These are phyloP conservation scores for Cliona cf. orientalis DNA, from an alignment of 37 sponge, comb jelly and placozoan species.

Conservation along the genomic window DNA sequence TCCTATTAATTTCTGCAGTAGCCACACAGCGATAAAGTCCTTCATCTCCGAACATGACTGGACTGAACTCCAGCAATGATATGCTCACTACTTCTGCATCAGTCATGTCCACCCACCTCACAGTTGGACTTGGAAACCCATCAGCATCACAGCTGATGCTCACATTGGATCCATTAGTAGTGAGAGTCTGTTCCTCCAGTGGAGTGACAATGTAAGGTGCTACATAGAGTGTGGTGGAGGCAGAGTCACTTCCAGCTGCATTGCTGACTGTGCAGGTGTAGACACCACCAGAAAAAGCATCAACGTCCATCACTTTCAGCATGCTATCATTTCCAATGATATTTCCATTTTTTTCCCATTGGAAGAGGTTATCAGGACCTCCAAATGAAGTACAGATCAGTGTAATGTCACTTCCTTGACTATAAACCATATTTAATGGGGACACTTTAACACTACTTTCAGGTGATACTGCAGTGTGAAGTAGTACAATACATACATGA, in stretches of 20 bases:
- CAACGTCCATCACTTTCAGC: neutral
- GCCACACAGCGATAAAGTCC: conserved; percentile 29
- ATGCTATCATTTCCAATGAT: neutral
- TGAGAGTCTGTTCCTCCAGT: neutral
- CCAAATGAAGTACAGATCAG: conserved; percentile 62
- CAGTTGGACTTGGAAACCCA: conserved; percentile 34
- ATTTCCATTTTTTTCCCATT: conserved; percentile 18
- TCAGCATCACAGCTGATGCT: conserved; percentile 53
- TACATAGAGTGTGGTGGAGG: conserved; percentile 1
- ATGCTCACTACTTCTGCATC: neutral
- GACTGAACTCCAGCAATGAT: neutral
- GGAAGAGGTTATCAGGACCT: conserved; percentile 51
- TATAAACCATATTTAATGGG: neutral
- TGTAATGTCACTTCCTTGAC: neutral
- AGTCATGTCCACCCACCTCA: conserved; percentile 11
- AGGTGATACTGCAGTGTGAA: no score
- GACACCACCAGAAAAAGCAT: conserved; percentile 46
- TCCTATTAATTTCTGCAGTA: no score
- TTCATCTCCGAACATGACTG: neutral
- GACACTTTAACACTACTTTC: neutral
- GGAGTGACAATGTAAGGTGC: neutral
- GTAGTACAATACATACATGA: no score
- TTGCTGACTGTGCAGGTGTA: conserved; percentile 69
- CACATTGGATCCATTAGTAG: neutral
- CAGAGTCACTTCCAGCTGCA: conserved; percentile 49